Conservation (phyloP, 2,113 vertebrate species). For the Hemiscyllium ocellatum region DNA sequence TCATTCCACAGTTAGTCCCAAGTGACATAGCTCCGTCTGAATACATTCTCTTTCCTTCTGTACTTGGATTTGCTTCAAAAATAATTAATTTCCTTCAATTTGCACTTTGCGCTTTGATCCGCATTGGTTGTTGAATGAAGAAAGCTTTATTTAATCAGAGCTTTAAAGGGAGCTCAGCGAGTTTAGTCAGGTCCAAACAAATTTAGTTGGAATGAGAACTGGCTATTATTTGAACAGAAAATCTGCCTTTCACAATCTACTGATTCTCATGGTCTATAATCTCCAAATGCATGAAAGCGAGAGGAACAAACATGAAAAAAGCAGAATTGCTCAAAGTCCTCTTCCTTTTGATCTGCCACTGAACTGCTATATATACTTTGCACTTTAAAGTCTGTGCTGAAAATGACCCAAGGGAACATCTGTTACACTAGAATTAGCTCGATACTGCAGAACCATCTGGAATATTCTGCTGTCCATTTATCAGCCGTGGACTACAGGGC, state of each 20-base stretch:
- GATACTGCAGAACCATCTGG: constrained; percentile 21
- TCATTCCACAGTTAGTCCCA: background rate
- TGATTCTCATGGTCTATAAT: constrained; percentile 7
- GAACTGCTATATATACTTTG: constrained; percentile 14
- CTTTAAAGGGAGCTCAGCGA: background rate
- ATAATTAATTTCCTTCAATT: constrained; percentile 30
- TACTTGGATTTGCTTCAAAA: background rate
- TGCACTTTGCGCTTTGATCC: constrained; percentile 16
- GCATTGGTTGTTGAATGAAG: background rate
- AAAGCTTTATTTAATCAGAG: constrained; percentile 22
- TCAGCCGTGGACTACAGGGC: background rate
- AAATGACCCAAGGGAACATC: constrained; percentile 24
- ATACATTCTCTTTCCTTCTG: background rate
- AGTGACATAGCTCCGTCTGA: background rate
- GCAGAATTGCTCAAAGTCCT: constrained; percentile 25
- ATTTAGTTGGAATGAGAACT: constrained; percentile 18
- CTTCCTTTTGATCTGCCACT: constrained; percentile 21
- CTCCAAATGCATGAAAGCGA: constrained; percentile 13
- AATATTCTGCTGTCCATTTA: constrained; percentile 1
- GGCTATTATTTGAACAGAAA: constrained; percentile 18
- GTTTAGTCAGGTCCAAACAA: constrained; percentile 14
- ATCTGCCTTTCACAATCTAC: constrained; percentile 24
- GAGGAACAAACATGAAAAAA: constrained; percentile 15
- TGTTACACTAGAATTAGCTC: constrained; percentile 28
- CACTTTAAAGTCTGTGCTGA: constrained; percentile 27